phyloP scores from a whole-genome alignment of 2,797 vertebrate species.

The Anomalospiza imberbis region DNA sequence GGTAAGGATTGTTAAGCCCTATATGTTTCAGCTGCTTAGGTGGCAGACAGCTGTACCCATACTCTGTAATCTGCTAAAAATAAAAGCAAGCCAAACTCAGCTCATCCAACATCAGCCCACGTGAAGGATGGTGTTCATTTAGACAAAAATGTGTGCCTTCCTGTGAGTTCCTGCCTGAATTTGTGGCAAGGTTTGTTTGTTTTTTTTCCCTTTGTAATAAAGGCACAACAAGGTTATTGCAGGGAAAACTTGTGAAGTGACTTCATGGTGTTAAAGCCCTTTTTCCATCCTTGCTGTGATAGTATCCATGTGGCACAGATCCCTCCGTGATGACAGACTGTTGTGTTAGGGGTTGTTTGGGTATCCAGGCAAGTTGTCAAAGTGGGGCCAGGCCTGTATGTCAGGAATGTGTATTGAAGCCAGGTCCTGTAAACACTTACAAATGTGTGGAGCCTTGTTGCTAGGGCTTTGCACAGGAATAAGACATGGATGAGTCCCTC shows the following conservation, averaged over 20 bases:
- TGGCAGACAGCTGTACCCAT: background rate
- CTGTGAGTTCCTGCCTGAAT: background rate
- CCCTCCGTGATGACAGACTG: background rate
- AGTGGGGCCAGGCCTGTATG: background rate
- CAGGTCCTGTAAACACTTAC: background rate
- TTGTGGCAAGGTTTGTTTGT: background rate
- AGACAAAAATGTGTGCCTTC: background rate
- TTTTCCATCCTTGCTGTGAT: background rate
- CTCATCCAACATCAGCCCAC: background rate
- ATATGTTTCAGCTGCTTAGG: background rate
- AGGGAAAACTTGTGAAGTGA: background rate
- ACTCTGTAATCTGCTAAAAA: background rate
- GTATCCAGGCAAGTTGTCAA: conserved; percentile 25
- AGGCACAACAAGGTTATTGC: background rate
- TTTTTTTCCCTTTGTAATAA: background rate
- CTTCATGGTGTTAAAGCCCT: background rate
- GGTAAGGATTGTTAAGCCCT: background rate
- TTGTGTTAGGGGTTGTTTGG: background rate
- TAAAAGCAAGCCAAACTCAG: background rate
- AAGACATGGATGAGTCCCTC: rapidly evolving
- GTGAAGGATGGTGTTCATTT: background rate
- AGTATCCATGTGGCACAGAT: background rate
- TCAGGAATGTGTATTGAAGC: conserved; percentile 25
- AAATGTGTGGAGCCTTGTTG: background rate
- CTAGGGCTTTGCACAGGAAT: background rate